Percentiles rank a stretch among this genome's conserved stretches.
These are phyloP conservation scores for Tetragonula clypearis DNA, from an alignment of 1,140 invertebrate genomes.

Conservation along the genomic window DNA sequence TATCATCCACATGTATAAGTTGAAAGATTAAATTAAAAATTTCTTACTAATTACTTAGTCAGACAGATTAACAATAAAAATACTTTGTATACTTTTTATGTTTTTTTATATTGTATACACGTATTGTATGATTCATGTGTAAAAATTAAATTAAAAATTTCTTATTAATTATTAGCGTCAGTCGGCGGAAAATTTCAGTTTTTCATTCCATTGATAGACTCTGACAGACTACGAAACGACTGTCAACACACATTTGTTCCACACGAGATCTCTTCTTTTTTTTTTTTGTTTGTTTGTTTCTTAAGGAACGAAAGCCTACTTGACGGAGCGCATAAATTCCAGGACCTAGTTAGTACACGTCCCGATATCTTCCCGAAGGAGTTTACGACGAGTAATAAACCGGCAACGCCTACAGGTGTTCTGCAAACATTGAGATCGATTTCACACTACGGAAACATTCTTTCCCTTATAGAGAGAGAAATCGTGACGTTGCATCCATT, in stretches of 20 bases:
- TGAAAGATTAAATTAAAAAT: too few relatives aligned
- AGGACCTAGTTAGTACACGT: slow-evolving; percentile 7
- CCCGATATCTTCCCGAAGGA: slow-evolving; percentile 1
- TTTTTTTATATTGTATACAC: too few relatives aligned
- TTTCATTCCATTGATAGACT: too few relatives aligned
- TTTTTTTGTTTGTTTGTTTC: not conserved
- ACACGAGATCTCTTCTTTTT: not conserved
- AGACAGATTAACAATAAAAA: too few relatives aligned
- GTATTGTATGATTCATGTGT: too few relatives aligned
- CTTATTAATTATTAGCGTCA: too few relatives aligned
- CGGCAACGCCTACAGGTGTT: slow-evolving; percentile 7
- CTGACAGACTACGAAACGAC: not conserved
- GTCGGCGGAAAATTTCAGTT: too few relatives aligned
- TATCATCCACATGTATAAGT: too few relatives aligned
- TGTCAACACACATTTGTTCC: not conserved
- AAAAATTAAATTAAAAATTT: too few relatives aligned
- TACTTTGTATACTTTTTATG: too few relatives aligned
- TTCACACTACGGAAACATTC: slow-evolving; percentile 4
- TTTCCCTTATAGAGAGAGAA: not conserved
- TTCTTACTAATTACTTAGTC: too few relatives aligned
- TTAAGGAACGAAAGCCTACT: not conserved
- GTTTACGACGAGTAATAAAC: slow-evolving; percentile 32
- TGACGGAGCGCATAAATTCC: slow-evolving; percentile 37
- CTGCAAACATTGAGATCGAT: slow-evolving; percentile 12
- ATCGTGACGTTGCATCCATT: not conserved